These are phyloP conservation scores for Leptosomus discolor DNA, from an alignment of 2,113 vertebrate species.

Conservation along the genomic window DNA sequence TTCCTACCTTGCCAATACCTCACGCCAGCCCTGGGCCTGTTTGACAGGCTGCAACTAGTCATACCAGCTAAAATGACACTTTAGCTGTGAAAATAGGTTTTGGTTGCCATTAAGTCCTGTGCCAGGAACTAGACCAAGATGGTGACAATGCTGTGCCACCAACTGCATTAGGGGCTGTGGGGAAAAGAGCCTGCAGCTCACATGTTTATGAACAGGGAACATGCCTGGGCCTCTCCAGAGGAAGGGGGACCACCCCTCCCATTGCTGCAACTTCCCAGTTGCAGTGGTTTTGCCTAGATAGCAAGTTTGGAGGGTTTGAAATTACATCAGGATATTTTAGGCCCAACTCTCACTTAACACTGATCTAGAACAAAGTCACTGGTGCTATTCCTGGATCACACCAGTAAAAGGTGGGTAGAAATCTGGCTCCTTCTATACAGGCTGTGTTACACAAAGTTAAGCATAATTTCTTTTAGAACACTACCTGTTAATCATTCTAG, in stretches of 20 bases:
- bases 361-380: not conserved
- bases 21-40: fast-evolving
- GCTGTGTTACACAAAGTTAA: not conserved
- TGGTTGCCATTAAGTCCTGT: not conserved
- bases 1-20: too few species aligned
- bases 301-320: not conserved
- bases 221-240: not conserved
- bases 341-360: not conserved
- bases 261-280: not conserved
- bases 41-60: not conserved
- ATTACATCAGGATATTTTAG: not conserved
- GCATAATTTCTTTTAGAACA: not conserved
- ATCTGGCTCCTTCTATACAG: not conserved
- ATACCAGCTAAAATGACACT: not conserved
- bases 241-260: not conserved
- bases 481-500: not conserved
- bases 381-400: not conserved
- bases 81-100: not conserved
- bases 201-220: not conserved
- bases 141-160: not conserved
- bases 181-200: not conserved
- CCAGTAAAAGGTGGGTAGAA: not conserved
- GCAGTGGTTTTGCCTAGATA: not conserved
- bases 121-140: not conserved
- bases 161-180: not conserved